Base-by-base conservation (phyloP, 1,140 invertebrate genomes). In the Coelopa frigida region DNA sequence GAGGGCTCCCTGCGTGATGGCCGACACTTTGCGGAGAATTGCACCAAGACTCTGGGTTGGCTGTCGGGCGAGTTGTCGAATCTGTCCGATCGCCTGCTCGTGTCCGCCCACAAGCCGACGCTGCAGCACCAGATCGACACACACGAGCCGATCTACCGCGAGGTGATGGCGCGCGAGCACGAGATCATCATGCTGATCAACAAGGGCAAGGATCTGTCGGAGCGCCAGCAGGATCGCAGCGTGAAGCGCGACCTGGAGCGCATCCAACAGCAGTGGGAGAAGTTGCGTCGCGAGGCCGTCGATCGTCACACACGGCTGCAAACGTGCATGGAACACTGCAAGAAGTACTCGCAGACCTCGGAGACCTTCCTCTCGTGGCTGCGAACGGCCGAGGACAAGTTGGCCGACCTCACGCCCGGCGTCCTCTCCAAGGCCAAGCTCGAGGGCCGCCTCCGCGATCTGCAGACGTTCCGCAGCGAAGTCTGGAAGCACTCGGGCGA, bases 171-270 rank as follows among this genome's bases (percentile, higher is more conserved):
- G 41, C 84, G 90, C 50, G 92, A 95, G 61, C 90, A 94, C 57
- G 91, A 95, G 73, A 83, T 95, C 1, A 91, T 94, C 49, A 92
- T 94, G 87, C 74, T 96, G 4, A 70, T 95, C 15, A 92, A 94
- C 58, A 94, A 94, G 72, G 94, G 92, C 51, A 75, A 82, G 45
- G 87, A 89, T 54, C 75, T 88, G 46, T 58, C 85, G 2, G 69
- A 78, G 1, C 78, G 80, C 44, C 77, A 59, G 4, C 78, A 79
- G 52, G 74, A 72, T 48, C 72, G 78, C 21, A 71, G 69, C 4
- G 68, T 79, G 0, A 77, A 81, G 48, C 70, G 85, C 24, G 88
- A 92, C 54, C 69, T 94, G 4, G 89, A 94, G 58, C 85, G 85
- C 55, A 88, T 94, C 53, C 86, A 90, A 56, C 79, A 82, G 23